Evolutionary conservation across 2,797 vertebrate species (phyloP).

Genomic region (Gouania willdenowi): DNA sequence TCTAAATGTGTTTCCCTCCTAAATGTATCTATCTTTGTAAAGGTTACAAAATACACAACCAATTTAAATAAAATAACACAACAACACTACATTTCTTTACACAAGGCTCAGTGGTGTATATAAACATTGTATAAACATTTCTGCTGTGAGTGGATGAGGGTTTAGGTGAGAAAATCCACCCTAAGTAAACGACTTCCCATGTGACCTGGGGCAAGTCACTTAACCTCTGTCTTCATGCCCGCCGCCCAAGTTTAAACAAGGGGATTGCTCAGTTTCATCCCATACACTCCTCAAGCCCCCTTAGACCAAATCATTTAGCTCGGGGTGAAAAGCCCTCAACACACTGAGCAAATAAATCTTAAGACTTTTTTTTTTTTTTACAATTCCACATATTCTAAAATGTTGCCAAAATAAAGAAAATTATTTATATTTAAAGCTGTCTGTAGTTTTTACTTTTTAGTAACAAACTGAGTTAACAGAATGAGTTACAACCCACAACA

Average conservation of each 20-base stretch:
- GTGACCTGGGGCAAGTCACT: slow-evolving; percentile 78
- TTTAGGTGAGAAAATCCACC: slow-evolving; percentile 70
- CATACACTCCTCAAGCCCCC: slow-evolving; percentile 54
- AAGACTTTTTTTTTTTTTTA: too few species aligned
- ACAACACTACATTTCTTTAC: too few species aligned
- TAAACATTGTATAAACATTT: slow-evolving; percentile 21
- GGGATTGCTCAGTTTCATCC: slow-evolving; percentile 64
- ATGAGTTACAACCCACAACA: too few species aligned
- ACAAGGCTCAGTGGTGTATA: background rate
- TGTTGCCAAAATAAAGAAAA: too few species aligned
- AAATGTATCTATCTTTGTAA: too few species aligned
- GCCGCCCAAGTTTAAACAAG: slow-evolving; percentile 69
- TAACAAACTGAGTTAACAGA: too few species aligned
- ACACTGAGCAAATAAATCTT: slow-evolving; percentile 44
- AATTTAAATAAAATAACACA: background rate
- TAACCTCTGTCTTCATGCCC: slow-evolving; percentile 75
- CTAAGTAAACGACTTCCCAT: slow-evolving; percentile 71
- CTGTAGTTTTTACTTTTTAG: too few species aligned
- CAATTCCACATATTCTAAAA: too few species aligned
- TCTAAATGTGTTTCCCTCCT: too few species aligned
- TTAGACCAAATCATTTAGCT: slow-evolving; percentile 64
- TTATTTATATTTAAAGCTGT: too few species aligned
- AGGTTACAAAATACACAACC: too few species aligned
- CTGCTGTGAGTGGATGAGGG: slow-evolving; percentile 49
- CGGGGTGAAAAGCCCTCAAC: slow-evolving; percentile 53